Evolutionary conservation across 2,113 vertebrate genomes (phyloP).

Genomic region (Astur gentilis): DNA sequence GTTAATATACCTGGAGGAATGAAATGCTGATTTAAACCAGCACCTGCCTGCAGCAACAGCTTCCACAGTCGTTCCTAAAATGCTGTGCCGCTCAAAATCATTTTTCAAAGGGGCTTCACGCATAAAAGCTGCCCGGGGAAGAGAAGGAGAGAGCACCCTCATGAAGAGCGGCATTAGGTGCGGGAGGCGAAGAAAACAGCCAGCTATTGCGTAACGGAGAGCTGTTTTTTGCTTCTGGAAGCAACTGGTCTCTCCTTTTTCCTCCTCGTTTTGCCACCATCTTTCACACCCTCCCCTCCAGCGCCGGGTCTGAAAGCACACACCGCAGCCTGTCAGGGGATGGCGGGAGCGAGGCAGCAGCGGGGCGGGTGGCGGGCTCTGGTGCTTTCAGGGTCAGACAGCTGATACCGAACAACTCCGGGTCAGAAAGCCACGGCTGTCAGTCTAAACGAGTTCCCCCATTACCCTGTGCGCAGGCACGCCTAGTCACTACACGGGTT

Average conservation of each 20-base stretch:
- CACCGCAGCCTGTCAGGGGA: rapidly evolving
- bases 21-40: background rate
- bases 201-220: background rate
- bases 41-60: background rate
- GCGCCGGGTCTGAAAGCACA: background rate
- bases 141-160: too few species aligned
- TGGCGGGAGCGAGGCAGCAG: background rate
- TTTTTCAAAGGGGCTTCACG: background rate
- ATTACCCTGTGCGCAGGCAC: rapidly evolving
- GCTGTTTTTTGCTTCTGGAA: background rate
- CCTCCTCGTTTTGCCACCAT: background rate
- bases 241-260: background rate
- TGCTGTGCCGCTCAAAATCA: background rate
- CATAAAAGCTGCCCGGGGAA: background rate
- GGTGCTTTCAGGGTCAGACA: background rate
- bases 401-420: too few species aligned
- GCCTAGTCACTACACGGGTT: rapidly evolving
- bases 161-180: background rate
- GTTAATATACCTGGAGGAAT: background rate
- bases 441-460: background rate
- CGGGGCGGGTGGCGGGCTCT: background rate
- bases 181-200: background rate
- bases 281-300: background rate
- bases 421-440: background rate
- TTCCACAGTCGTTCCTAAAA: background rate